Conservation (phyloP, 1,140 invertebrate species). For the Zophobas atratus region DNA sequence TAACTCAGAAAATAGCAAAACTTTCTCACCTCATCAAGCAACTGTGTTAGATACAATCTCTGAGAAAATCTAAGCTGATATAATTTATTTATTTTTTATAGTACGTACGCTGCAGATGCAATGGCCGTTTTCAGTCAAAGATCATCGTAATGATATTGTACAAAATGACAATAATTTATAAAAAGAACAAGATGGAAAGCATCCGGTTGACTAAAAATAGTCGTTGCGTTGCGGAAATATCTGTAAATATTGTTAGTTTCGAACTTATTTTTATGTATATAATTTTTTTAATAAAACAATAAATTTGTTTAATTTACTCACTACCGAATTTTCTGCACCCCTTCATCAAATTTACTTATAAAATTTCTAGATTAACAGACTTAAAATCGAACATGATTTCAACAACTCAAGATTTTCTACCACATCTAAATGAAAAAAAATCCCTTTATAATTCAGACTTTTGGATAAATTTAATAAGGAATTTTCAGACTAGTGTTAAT, state of each 20-base stretch:
- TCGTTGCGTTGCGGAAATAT: conserved; percentile 53
- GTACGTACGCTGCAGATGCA: not conserved
- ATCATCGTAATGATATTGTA: conserved; percentile 32
- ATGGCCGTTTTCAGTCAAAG: conserved; percentile 22
- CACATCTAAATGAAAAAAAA: too few species aligned
- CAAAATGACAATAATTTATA: conserved; percentile 50
- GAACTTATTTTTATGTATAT: conserved; percentile 62
- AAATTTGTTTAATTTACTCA: conserved; percentile 10
- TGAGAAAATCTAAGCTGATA: conserved; percentile 54
- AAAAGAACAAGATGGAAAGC: conserved; percentile 17
- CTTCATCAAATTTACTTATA: not conserved
- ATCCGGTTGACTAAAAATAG: conserved; percentile 24
- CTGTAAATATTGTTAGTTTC: conserved; percentile 59
- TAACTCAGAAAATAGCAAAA: conserved; percentile 46
- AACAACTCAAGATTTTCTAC: too few species aligned
- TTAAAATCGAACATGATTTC: too few species aligned
- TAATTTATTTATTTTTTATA: conserved; percentile 38
- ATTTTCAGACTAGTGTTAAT: too few species aligned
- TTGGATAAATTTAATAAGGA: too few species aligned
- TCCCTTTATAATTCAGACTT: too few species aligned
- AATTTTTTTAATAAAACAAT: conserved; percentile 58
- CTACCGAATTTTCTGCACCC: not conserved
- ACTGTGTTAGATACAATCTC: conserved; percentile 59
- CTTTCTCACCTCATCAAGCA: conserved; percentile 36
- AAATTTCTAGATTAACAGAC: not conserved